Conservation (phyloP, 2,888 invertebrate species). For the Lacanobia oleracea region DNA sequence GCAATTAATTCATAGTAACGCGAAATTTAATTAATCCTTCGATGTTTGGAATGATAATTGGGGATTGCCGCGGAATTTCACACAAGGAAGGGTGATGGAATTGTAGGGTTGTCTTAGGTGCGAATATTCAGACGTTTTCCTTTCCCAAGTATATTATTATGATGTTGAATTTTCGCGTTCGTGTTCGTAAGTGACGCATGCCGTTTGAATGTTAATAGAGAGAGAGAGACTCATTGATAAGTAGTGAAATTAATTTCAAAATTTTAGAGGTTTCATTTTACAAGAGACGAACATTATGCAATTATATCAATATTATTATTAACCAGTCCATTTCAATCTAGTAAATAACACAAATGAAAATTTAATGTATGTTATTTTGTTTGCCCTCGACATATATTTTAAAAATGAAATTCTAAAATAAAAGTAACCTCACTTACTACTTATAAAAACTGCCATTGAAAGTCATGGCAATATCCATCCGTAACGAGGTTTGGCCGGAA, state of each 20-base stretch:
- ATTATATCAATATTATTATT: too few relatives aligned
- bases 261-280: background rate
- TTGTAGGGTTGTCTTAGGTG: slow-evolving; percentile 51
- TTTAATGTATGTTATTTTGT: too few relatives aligned
- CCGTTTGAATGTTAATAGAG: background rate
- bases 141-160: slow-evolving; percentile 17
- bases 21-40: slow-evolving; percentile 83
- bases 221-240: background rate
- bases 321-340: too few relatives aligned
- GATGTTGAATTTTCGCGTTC: slow-evolving; percentile 18
- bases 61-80: slow-evolving; percentile 78
- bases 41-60: slow-evolving; percentile 83
- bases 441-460: too few relatives aligned
- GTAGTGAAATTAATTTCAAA: background rate
- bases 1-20: slow-evolving; percentile 77
- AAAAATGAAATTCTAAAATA: too few relatives aligned
- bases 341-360: too few relatives aligned
- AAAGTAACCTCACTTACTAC: too few relatives aligned
- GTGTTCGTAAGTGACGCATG: background rate
- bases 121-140: slow-evolving; percentile 35
- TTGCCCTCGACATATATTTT: too few relatives aligned
- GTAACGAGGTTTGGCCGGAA: too few relatives aligned
- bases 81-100: slow-evolving; percentile 66
- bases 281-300: background rate
- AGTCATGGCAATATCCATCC: too few relatives aligned